phyloP scores from a whole-genome alignment of 2,888 invertebrate species.

The Morinoia aosen region DNA sequence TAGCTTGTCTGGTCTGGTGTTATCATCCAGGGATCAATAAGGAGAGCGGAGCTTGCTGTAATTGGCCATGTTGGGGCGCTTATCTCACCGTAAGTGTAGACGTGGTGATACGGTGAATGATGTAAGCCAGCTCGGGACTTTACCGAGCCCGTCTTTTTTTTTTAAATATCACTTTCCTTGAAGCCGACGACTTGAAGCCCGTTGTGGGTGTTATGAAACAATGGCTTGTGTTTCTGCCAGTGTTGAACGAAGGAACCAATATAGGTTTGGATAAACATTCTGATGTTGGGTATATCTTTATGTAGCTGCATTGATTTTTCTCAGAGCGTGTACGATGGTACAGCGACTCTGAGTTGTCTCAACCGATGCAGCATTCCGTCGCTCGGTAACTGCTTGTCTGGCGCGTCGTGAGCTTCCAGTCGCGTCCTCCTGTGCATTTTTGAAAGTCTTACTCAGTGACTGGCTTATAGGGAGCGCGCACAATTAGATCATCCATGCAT shows the following conservation, averaged over 20 bases:
- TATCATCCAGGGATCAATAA: neutral
- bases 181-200: neutral
- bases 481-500: neutral
- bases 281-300: neutral
- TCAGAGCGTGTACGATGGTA: too few relatives aligned
- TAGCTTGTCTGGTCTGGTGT: neutral
- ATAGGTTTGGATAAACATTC: neutral
- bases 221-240: neutral
- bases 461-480: neutral
- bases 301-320: too few relatives aligned
- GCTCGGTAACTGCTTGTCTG: neutral
- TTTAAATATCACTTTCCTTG: neutral
- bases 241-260: neutral
- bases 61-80: neutral
- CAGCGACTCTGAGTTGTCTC: neutral
- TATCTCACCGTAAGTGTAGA: neutral
- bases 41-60: neutral
- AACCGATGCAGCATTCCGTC: neutral
- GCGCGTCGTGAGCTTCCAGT: neutral
- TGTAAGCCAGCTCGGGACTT: slow-evolving; percentile 10
- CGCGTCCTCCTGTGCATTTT: neutral
- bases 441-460: neutral
- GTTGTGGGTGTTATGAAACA: neutral
- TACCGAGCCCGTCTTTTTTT: neutral
- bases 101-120: neutral